These are phyloP conservation scores for Brachionus manjavacas DNA, from an alignment of 1,140 invertebrate species.

Conservation along the genomic window DNA sequence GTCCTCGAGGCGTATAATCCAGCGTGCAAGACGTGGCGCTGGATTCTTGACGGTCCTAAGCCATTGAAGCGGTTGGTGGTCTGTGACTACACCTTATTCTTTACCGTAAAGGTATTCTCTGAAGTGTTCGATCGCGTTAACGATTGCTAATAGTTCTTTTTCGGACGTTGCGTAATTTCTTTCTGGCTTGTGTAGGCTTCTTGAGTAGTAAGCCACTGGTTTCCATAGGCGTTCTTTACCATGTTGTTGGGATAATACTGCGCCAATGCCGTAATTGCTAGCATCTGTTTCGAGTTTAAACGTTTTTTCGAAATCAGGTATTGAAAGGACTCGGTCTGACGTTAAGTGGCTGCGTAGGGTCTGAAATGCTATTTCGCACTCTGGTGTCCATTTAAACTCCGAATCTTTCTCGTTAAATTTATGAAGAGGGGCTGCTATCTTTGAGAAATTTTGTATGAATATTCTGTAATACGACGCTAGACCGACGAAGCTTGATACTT, in stretches of 20 bases:
- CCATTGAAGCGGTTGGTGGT: conserved; percentile 57
- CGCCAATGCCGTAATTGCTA: neutral
- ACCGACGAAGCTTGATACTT: neutral
- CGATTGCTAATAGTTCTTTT: conserved; percentile 60
- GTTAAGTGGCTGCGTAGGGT: neutral
- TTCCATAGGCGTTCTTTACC: neutral
- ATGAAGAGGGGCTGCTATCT: conserved; percentile 45
- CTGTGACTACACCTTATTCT: conserved; percentile 59
- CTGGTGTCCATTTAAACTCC: conserved; percentile 45
- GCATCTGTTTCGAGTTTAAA: conserved; percentile 32
- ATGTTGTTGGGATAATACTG: neutral
- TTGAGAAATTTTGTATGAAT: conserved; percentile 48
- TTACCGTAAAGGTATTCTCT: conserved; percentile 58
- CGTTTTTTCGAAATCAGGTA: neutral
- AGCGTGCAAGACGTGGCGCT: conserved; percentile 49
- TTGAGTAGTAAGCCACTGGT: neutral
- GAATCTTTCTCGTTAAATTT: conserved; percentile 47
- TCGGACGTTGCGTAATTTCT: conserved; percentile 57
- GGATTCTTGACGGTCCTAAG: conserved; percentile 55
- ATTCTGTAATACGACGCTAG: conserved; percentile 2
- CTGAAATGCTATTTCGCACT: conserved; percentile 17
- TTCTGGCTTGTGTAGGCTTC: conserved; percentile 49
- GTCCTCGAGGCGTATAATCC: conserved; percentile 14
- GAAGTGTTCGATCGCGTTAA: conserved; percentile 58
- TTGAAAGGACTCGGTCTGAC: neutral